Conservation (phyloP, 2,888 invertebrate genomes). For the Drosophila yooni region DNA sequence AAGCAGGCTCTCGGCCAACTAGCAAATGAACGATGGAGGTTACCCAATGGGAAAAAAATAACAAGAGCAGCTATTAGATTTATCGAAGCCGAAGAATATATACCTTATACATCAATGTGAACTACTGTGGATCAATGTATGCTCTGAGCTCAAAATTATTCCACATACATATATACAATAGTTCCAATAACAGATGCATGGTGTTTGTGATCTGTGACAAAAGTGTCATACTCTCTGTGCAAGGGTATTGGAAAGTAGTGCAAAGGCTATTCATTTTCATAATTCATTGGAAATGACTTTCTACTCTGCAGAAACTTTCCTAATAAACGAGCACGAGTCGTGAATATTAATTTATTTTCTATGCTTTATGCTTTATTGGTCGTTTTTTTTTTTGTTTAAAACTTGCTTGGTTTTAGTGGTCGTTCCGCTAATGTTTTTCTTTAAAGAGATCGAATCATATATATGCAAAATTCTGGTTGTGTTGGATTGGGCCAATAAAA, state of each 20-base stretch:
- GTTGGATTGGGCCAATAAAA: neutral
- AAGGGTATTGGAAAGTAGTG: conserved; percentile 4
- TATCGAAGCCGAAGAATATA: neutral
- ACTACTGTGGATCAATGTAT: neutral
- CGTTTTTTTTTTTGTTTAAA: neutral
- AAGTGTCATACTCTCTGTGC: neutral
- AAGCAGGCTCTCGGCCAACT: neutral
- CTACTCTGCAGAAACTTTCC: conserved; percentile 45
- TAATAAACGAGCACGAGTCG: conserved; percentile 52
- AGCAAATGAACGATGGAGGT: conserved; percentile 13
- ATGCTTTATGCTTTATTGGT: conserved; percentile 15
- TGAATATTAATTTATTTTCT: conserved; percentile 28
- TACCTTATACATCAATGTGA: neutral
- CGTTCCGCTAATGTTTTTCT: neutral
- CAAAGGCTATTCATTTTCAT: conserved; percentile 39
- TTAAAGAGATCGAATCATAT: neutral
- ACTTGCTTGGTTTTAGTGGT: neutral
- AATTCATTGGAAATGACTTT: conserved; percentile 57
- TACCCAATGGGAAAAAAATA: neutral
- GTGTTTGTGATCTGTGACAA: neutral
- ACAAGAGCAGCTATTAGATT: neutral
- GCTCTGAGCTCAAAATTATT: neutral
- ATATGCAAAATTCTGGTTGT: neutral
- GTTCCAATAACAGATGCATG: too few relatives aligned
- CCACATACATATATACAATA: neutral